Base-by-base conservation (phyloP, 2,888 invertebrate species). In the Gnatocerus cornutus region DNA sequence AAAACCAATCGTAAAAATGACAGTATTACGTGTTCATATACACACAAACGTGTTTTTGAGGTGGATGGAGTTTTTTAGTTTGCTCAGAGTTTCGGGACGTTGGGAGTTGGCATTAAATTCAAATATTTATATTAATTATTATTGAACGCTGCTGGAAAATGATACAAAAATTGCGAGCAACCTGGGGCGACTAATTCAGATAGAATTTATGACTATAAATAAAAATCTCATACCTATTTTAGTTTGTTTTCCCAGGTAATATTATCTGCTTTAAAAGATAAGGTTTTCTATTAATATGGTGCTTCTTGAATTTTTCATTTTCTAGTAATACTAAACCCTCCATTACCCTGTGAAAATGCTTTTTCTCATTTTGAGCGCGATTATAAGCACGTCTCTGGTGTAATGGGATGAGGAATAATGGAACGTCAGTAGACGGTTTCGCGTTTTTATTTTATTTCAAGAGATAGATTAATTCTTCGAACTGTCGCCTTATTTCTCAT, bases 1-100 rank as follows among this genome's bases (percentile, higher is more conserved):
- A 81, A 81, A 82, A 80, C 79, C 77, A 78, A 79, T 80, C 79
- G 77, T 81, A 81, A 80, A 81, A 77, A 76, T 75, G 75, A 74
- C 76, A 74, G 75, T 78, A 80, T 77, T 76, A 75, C 74, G 71
- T 76, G 75, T 78, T 76, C 55, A 66, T 64, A 64, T 52, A 59
- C 45, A 59, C 46, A 46, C 45, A 30, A 16, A 30, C 30, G 30
- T 29, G 27, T 59, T 46, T 59, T 29, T 46, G 59, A n/a, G 14
- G 45, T 41, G 1, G 10, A 27, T 27, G 29, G 27, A 29, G n/a
- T 9, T 50, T 21, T 41, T 41, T 10, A n/a, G 12, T 41, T 41
- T 41, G 13, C 5, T 10, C 3, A n/a, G 37, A 21, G 37, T 37
- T 37, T 21, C n/a, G n/a, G n/a, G n/a, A n/a, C n/a, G n/a, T n/a